Percentiles rank a stretch among this genome's conserved stretches.
phyloP scores from a whole-genome alignment of 2,797 vertebrate species.

The Alfaro cultratus region DNA sequence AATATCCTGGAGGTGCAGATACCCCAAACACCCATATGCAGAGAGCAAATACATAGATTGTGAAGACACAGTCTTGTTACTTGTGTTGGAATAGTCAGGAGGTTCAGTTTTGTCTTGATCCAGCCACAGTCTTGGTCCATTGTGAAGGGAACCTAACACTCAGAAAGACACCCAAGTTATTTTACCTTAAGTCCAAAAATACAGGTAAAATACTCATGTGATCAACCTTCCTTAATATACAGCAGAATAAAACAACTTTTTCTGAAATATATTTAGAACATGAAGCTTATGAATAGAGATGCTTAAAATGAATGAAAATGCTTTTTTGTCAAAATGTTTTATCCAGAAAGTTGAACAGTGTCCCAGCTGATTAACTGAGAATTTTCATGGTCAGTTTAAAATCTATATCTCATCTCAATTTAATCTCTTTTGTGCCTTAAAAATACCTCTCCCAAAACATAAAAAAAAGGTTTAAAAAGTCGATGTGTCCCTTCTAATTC shows the following conservation, averaged over 20 bases:
- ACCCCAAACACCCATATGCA: neutral
- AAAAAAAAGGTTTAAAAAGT: neutral
- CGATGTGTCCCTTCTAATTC: conserved; percentile 2
- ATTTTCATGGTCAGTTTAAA: conserved; percentile 4
- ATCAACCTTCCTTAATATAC: neutral
- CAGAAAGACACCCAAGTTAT: neutral
- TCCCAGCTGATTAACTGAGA: conserved; percentile 24
- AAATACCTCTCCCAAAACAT: conserved; percentile 9
- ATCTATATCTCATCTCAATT: conserved; percentile 2
- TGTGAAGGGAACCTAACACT: neutral
- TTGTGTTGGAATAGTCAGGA: neutral
- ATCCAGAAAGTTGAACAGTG: neutral
- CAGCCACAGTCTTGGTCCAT: neutral
- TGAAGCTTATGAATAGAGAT: neutral
- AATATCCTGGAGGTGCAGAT: neutral
- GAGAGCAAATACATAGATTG: neutral
- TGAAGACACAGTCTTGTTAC: neutral
- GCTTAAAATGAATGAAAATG: neutral
- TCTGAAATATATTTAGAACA: neutral
- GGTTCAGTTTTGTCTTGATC: neutral
- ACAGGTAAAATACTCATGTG: neutral
- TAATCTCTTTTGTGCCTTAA: conserved; percentile 49
- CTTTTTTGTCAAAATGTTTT: neutral
- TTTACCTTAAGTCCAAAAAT: neutral
- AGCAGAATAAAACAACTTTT: neutral